These are phyloP conservation scores for Paramisgurnus dabryanus DNA, from an alignment of 2,113 vertebrate species.

Conservation along the genomic window DNA sequence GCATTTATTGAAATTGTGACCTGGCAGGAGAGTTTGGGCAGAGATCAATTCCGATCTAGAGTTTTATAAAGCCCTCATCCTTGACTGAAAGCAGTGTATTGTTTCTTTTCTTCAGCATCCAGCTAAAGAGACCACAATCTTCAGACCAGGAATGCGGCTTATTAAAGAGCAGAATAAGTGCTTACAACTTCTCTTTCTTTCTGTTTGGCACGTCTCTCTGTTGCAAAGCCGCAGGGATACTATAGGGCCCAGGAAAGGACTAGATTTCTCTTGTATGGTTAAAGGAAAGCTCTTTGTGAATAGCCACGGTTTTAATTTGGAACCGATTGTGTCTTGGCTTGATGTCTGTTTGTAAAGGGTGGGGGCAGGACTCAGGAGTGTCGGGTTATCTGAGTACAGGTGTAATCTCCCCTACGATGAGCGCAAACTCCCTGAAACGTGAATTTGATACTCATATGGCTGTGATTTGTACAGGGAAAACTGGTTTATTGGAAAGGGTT, in stretches of 20 bases:
- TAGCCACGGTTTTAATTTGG: slow-evolving; percentile 37
- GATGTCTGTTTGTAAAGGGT: slow-evolving; percentile 5
- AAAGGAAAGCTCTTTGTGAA: slow-evolving; percentile 33
- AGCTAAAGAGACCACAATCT: slow-evolving; percentile 26
- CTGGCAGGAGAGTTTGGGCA: slow-evolving; percentile 14
- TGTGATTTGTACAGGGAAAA: slow-evolving; percentile 6
- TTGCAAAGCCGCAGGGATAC: slow-evolving; percentile 22
- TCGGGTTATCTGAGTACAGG: neutral
- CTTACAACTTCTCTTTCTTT: slow-evolving; percentile 31
- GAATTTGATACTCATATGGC: neutral
- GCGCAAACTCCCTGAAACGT: neutral
- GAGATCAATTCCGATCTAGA: slow-evolving; percentile 53
- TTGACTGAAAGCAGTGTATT: slow-evolving; percentile 14
- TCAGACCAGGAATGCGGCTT: slow-evolving; percentile 25
- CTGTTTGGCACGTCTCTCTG: slow-evolving; percentile 6
- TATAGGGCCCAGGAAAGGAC: slow-evolving; percentile 11
- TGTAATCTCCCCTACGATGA: neutral
- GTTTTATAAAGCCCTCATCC: slow-evolving; percentile 14
- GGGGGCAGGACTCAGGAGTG: no score
- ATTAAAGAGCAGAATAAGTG: slow-evolving; percentile 30
- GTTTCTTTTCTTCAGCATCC: slow-evolving; percentile 4
- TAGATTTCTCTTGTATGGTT: slow-evolving; percentile 32
- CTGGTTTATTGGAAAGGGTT: neutral
- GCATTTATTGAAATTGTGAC: slow-evolving; percentile 40
- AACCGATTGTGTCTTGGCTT: slow-evolving; percentile 38